Conservation (phyloP, 2,888 invertebrate species). For the Panzeria rudis region DNA sequence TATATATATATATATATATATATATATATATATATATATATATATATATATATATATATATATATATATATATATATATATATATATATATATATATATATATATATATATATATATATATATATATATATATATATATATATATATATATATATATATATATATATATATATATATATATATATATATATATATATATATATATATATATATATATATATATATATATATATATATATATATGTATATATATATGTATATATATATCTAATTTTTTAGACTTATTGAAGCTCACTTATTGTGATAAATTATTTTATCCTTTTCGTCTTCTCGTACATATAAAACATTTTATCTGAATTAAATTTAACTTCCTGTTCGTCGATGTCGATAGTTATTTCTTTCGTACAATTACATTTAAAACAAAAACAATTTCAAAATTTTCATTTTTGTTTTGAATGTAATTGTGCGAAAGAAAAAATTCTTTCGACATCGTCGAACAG, state of each 20-base stretch:
- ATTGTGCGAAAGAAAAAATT: too few species aligned
- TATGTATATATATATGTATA: not conserved
- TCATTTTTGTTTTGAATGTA: too few species aligned
- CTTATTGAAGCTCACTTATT: too few species aligned
- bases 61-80: not conserved
- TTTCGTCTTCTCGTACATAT: too few species aligned
- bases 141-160: conserved; percentile 2
- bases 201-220: conserved; percentile 1
- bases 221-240: conserved; percentile 5
- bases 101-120: conserved; percentile 2
- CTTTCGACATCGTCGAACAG: too few species aligned
- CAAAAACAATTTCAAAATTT: too few species aligned
- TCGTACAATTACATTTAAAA: too few species aligned
- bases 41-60: not conserved
- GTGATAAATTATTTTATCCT: too few species aligned
- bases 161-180: not conserved
- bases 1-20: not conserved
- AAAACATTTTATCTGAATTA: too few species aligned
- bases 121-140: conserved; percentile 1
- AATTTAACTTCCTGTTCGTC: too few species aligned
- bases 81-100: not conserved
- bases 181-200: conserved; percentile 1
- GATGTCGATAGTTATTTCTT: too few species aligned
- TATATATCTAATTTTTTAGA: too few species aligned
- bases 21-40: not conserved